Conservation (phyloP, 2,113 vertebrate genomes). For the Bos indicus region DNA sequence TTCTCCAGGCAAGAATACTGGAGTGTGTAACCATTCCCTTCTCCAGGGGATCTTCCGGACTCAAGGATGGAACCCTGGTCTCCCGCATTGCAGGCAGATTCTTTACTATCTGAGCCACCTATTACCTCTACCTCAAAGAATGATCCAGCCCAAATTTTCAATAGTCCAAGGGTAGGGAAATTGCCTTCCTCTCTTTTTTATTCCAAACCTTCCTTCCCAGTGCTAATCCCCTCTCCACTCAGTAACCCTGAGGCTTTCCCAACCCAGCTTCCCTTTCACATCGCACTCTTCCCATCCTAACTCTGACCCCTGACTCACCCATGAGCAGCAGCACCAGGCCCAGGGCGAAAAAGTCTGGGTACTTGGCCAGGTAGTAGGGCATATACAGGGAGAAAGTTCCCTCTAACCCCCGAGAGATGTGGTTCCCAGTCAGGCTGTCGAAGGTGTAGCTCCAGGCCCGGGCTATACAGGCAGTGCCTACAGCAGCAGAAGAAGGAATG, state of each 20-base stretch:
- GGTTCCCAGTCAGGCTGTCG: not conserved
- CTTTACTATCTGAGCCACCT: not conserved
- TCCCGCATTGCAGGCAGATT: not conserved
- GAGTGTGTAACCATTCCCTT: not conserved
- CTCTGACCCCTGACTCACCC: constrained; percentile 75
- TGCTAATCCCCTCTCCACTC: not conserved
- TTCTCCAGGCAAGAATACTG: not conserved
- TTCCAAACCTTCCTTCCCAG: not conserved
- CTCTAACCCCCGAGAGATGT: not conserved
- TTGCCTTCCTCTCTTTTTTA: not conserved
- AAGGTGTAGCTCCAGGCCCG: not conserved
- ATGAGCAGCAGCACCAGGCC: constrained; percentile 88
- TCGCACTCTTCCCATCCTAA: fast-evolving
- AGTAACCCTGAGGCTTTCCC: not conserved
- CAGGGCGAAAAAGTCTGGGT: constrained; percentile 90
- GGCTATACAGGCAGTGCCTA: constrained; percentile 88
- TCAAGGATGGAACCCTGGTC: not conserved
- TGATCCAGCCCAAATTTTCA: fast-evolving
- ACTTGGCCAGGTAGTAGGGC: constrained; percentile 83
- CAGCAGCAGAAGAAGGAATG: fast-evolving
- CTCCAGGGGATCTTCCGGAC: not conserved
- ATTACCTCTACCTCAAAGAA: too few species aligned
- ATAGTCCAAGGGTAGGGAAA: fast-evolving
- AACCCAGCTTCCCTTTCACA: fast-evolving
- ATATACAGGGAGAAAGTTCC: constrained; percentile 1